These are phyloP conservation scores for Protaetia brevitarsis DNA, from an alignment of 1,140 invertebrate genomes.

Conservation along the genomic window DNA sequence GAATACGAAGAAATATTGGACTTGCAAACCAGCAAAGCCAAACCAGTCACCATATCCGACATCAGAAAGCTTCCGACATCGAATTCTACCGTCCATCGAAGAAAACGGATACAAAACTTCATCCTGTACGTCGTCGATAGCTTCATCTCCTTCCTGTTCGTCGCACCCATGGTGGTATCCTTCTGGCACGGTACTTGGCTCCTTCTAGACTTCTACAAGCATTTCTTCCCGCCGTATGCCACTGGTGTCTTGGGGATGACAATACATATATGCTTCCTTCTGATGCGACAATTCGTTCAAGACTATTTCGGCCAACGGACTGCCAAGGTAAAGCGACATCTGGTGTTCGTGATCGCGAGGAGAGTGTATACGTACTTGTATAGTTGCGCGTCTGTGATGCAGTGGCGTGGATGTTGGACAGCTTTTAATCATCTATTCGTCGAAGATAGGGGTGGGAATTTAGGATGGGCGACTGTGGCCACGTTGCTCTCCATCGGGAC, in stretches of 20 bases:
- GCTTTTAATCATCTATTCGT: conserved; percentile 50
- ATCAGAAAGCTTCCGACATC: neutral
- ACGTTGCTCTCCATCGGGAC: neutral
- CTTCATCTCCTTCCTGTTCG: conserved; percentile 43
- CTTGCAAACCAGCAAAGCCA: neutral
- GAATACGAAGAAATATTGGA: conserved; percentile 1
- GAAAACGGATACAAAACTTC: conserved; percentile 2
- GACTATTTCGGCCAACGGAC: conserved; percentile 22
- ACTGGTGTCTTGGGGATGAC: conserved; percentile 50
- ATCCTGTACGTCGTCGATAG: conserved; percentile 21
- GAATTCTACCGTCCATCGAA: neutral
- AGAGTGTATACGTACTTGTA: conserved; percentile 60
- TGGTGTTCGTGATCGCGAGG: conserved; percentile 34
- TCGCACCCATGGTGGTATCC: conserved; percentile 59
- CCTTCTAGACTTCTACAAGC: conserved; percentile 57
- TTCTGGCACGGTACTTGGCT: conserved; percentile 65
- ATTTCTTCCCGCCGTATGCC: conserved; percentile 49
- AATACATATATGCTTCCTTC: conserved; percentile 51
- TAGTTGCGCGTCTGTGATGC: conserved; percentile 55
- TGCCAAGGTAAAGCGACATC: neutral
- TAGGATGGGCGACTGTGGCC: neutral
- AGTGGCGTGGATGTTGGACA: conserved; percentile 63
- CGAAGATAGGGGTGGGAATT: neutral
- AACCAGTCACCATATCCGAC: neutral
- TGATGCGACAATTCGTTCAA: conserved; percentile 44